Conservation (phyloP, 2,888 invertebrate genomes). For the Tinea trinotella region DNA sequence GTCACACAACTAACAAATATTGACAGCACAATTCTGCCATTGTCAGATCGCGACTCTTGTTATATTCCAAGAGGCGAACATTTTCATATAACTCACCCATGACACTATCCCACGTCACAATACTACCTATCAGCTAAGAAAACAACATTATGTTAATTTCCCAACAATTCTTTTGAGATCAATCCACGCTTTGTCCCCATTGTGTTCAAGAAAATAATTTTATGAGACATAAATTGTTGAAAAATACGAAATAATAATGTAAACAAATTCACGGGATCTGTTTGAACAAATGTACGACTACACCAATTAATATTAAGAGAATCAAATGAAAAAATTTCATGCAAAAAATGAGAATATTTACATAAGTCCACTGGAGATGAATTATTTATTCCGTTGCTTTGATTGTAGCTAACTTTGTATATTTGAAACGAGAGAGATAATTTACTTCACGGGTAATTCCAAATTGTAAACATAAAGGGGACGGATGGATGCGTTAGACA, state of each 20-base stretch:
- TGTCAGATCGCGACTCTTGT: constrained; percentile 24
- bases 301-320: not conserved
- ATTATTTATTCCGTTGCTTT: not conserved
- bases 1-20: constrained; percentile 41
- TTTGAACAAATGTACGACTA: not conserved
- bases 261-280: not conserved
- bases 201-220: not conserved
- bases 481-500: too few species aligned
- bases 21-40: constrained; percentile 33
- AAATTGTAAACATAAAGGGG: not conserved
- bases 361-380: constrained; percentile 20
- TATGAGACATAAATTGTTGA: not conserved
- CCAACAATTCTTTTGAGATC: not conserved
- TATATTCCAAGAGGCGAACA: not conserved
- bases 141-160: not conserved
- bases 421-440: not conserved
- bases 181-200: not conserved
- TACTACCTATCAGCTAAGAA: constrained; percentile 5
- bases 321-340: constrained; percentile 26
- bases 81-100: constrained; percentile 8
- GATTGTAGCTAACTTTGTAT: too few species aligned
- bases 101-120: not conserved
- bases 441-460: not conserved
- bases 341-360: constrained; percentile 16
- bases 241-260: not conserved